These are phyloP conservation scores for Lithophane ornitopus DNA, from an alignment of 2,888 invertebrate species.

Conservation along the genomic window DNA sequence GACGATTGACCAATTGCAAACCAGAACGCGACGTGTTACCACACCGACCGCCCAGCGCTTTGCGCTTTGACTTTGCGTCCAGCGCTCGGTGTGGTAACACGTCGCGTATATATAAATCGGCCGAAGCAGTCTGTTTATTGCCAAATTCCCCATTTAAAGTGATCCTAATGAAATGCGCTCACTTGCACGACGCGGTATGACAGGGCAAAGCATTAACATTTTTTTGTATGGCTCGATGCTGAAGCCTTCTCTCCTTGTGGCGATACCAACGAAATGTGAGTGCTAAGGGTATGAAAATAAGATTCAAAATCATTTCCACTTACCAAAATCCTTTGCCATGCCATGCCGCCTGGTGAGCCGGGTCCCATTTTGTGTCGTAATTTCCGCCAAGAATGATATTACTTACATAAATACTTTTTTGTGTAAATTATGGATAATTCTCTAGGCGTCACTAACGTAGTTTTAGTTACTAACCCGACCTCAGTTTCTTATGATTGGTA, in stretches of 20 bases:
- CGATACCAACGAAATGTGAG: not conserved
- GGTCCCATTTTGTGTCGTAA: not conserved
- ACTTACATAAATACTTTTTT: constrained; percentile 19
- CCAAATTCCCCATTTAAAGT: not conserved
- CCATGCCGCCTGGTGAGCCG: not conserved
- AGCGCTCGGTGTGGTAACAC: too few relatives aligned
- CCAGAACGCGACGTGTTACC: too few relatives aligned
- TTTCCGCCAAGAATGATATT: not conserved
- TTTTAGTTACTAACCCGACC: constrained; percentile 69
- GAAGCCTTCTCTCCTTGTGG: too few relatives aligned
- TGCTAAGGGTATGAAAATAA: too few relatives aligned
- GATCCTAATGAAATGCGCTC: not conserved
- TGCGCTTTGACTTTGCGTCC: too few relatives aligned
- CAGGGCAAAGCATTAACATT: not conserved
- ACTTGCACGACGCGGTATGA: not conserved
- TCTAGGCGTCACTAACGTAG: constrained; percentile 19
- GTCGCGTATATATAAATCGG: too few relatives aligned
- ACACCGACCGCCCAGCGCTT: too few relatives aligned
- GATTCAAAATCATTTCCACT: not conserved
- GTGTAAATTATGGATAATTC: not conserved
- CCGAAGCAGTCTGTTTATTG: constrained; percentile 3
- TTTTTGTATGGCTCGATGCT: too few relatives aligned
- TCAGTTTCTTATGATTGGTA: constrained; percentile 82
- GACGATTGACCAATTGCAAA: too few relatives aligned
- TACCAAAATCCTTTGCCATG: not conserved